These are phyloP conservation scores for Trichonephila clavata DNA, from an alignment of 1,140 invertebrate genomes.

Conservation along the genomic window DNA sequence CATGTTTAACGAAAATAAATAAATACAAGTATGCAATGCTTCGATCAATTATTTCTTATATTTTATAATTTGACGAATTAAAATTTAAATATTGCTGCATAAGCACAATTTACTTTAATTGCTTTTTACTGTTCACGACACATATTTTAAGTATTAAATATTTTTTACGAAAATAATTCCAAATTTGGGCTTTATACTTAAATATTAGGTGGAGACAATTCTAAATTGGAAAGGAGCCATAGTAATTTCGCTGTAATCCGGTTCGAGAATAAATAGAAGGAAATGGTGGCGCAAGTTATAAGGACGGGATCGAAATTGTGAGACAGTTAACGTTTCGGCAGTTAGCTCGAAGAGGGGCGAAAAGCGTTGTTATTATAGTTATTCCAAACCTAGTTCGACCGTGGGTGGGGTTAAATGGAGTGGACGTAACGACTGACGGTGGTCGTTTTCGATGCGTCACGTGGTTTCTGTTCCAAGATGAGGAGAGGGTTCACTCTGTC, in stretches of 20 bases:
- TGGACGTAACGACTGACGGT: constrained; percentile 66
- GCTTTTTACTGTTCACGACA: no score
- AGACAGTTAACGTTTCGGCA: constrained; percentile 61
- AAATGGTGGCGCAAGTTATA: not conserved
- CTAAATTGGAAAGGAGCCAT: not conserved
- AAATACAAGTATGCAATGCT: no score
- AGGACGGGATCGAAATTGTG: constrained; percentile 13
- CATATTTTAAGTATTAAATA: no score
- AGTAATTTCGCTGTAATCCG: not conserved
- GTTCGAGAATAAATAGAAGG: no score
- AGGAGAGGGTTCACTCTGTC: constrained; percentile 22
- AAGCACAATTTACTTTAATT: no score
- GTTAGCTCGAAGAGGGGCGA: constrained; percentile 38
- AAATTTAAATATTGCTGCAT: no score
- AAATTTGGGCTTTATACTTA: no score
- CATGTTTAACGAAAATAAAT: no score
- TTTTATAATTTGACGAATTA: no score
- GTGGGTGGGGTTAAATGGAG: constrained; percentile 73
- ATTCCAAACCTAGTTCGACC: constrained; percentile 43
- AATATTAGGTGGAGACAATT: no score
- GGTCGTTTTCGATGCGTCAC: constrained; percentile 75
- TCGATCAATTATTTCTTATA: no score
- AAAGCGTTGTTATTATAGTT: constrained; percentile 69
- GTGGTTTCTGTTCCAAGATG: constrained; percentile 53
- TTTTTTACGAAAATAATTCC: no score